phyloP scores from a whole-genome alignment of 2,888 invertebrate species.

The Stenodema calcarata region DNA sequence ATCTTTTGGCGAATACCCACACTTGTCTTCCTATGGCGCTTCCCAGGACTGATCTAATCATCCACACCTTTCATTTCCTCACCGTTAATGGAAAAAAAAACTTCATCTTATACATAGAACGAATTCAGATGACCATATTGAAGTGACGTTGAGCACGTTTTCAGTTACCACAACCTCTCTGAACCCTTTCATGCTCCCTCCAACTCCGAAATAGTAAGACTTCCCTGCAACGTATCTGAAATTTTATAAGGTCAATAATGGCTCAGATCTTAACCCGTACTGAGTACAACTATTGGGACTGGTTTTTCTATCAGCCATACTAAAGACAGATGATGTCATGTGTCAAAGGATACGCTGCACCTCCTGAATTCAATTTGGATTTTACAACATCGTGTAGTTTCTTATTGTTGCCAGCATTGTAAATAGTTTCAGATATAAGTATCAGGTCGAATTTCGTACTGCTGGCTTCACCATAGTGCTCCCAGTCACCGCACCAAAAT shows the following conservation, averaged over 20 bases:
- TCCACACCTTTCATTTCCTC: too few relatives aligned
- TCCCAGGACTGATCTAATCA: too few relatives aligned
- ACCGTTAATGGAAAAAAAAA: too few relatives aligned
- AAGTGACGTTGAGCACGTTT: conserved; percentile 65
- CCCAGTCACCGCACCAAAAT: conserved; percentile 78
- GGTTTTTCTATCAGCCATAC: too few relatives aligned
- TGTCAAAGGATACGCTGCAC: conserved; percentile 72
- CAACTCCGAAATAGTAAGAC: conserved; percentile 93
- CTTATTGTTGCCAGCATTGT: conserved; percentile 78
- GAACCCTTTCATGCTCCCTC: conserved; percentile 84
- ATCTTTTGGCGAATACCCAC: too few relatives aligned
- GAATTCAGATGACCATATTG: conserved; percentile 72
- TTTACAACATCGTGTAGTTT: conserved; percentile 77
- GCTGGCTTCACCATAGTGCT: conserved; percentile 63
- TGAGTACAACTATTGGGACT: neutral
- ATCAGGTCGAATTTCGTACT: conserved; percentile 78
- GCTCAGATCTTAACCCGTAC: too few relatives aligned
- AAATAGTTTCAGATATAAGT: conserved; percentile 92
- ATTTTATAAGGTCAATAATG: neutral
- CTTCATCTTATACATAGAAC: too few relatives aligned
- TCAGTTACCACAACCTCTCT: conserved; percentile 68
- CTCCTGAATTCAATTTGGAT: conserved; percentile 68
- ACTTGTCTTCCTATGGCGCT: too few relatives aligned
- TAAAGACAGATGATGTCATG: too few relatives aligned
- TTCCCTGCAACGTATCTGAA: conserved; percentile 77